phyloP scores from a whole-genome alignment of 2,113 vertebrate species.

The Ascaphus truei region DNA sequence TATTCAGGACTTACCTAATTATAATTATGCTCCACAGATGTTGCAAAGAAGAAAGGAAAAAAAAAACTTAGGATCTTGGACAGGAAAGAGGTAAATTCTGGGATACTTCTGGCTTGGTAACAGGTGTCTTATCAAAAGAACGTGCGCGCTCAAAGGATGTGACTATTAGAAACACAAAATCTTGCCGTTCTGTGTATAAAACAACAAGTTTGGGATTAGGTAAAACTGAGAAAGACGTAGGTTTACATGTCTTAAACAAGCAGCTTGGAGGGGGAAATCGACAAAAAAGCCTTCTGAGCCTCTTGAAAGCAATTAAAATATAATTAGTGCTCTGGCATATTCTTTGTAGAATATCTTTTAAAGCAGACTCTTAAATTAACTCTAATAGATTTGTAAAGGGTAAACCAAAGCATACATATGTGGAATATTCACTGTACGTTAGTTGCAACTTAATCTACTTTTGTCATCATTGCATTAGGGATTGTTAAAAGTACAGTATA shows the following conservation, averaged over 20 bases:
- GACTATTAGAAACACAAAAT: neutral
- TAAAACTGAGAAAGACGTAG: neutral
- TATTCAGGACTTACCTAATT: slow-evolving; percentile 55
- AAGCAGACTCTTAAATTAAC: too few relatives aligned
- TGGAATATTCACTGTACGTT: too few relatives aligned
- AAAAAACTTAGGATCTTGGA: slow-evolving; percentile 25
- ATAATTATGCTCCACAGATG: slow-evolving; percentile 52
- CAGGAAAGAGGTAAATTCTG: neutral
- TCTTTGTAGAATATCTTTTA: neutral
- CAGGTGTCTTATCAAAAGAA: slow-evolving; percentile 16
- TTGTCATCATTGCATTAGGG: too few relatives aligned
- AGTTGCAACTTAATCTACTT: too few relatives aligned
- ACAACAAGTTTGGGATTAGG: neutral
- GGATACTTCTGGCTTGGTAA: slow-evolving; percentile 3
- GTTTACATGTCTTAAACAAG: neutral
- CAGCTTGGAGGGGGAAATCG: neutral
- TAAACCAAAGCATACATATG: too few relatives aligned
- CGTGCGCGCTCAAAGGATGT: neutral
- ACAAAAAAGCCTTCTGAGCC: neutral
- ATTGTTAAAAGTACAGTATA: too few relatives aligned
- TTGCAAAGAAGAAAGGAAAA: slow-evolving; percentile 44
- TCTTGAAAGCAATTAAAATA: neutral
- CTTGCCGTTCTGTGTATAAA: neutral
- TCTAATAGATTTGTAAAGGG: too few relatives aligned
- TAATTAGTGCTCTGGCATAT: neutral